Evolutionary conservation across 2,888 invertebrate species (phyloP), one percentile per base, ranked within the genome.

Genomic region (Hypolimnas misippus): DNA sequence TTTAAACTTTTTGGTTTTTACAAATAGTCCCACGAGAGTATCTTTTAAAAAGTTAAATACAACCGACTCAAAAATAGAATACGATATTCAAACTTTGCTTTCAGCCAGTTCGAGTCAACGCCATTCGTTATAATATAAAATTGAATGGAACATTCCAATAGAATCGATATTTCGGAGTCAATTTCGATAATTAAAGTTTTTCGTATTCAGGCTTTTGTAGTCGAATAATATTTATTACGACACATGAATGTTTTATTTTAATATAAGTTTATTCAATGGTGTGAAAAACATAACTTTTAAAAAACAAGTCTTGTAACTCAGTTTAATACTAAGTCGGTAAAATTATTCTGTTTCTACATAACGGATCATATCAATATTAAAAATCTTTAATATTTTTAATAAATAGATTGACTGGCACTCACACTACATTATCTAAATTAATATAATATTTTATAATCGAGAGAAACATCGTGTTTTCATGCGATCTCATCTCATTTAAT

Each of bases 81-180:
- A 75, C 79, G 76, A 77, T 73, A 72, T 76, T 75, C 75, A 71
- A 88, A 89, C 88, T 89, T 89, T 86, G 82, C 87, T 86, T 81
- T 87, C 74, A 86, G 76, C 77, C 76, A 76, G 75, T 77, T 74
- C 69, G 71, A 78, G 72, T 74, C 74, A 78, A 81, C 82, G 72
- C 82, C 77, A 83, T 87, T 87, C 75, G 78, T 81, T 80, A 78
- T 73, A 79, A 25, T 38, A n/a, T 75, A 75, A 76, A 82, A 78
- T 74, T 73, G 67, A 71, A 71, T 68, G 66, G 73, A 76, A 75
- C 73, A 75, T 74, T 76, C 73, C 76, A 81, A 81, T 85, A 79
- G 83, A 85, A 82, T 79, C 75, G 76, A 81, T 76, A 76, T 81
- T 81, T 80, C 76, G 76, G 64, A 76, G 81, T 82, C 76, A 74